Evolutionary conservation across 2,113 vertebrate species (phyloP), one percentile per base, ranked within the genome.

Genomic region (Rynchops niger): DNA sequence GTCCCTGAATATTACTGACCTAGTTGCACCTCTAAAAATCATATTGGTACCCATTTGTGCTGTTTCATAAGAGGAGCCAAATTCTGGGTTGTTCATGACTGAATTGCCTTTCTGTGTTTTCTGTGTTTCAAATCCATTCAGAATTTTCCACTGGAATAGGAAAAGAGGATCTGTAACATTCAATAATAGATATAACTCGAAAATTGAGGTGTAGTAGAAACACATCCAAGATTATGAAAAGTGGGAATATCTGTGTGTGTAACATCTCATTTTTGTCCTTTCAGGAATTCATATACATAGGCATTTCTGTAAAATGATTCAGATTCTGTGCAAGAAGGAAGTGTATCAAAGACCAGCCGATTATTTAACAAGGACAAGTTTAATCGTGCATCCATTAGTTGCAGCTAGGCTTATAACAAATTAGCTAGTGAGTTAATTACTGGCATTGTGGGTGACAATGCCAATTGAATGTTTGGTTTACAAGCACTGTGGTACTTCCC

Each of bases 341-440:
- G 4, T 62, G 9, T 66, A 62, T 45, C 43, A 66, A 88, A 88
- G 45, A 86, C 7, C 1, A 82, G 19, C 47, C 74, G 25, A 83
- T 92, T 86, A 70, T 86, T 70, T 58, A 88, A 43, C 18, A 71
- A 72, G 58, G 42, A 34, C 8, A 52, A 83, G 82, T 73, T 92
- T 93, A 30, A 32, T 86, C 66, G 58, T 49, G 25, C n/a, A 83
- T 70, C 40, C 36, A 66, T 69, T 82, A 79, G 40, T n/a, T 90
- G 49, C 36, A 88, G 27, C 52, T 95, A 65, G 70, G 29, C 49
- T 55, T 79, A 14, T 20, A 86, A 52, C 43, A 80, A 90, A 80
- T 86, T 86, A 85, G 34, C 12, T 43, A 72, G 20, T 82, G 70
- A 95, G 79, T 90, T 94, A 93, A 92, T 95, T 92, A 69, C n/a